Conservation (phyloP, 1,140 invertebrate species). For the Drosophila arawakana region DNA sequence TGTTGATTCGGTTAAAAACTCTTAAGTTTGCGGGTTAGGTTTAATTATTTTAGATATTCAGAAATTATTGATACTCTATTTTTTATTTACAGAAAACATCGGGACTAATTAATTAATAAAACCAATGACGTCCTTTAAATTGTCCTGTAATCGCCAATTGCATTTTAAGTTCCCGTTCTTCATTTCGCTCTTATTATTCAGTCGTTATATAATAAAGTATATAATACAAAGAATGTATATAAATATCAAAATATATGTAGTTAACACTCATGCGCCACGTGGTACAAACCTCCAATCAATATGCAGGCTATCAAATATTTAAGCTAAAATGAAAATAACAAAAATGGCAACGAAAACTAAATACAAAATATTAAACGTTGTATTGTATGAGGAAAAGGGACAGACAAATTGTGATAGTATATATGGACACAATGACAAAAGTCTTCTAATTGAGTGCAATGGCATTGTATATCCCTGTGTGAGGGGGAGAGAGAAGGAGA, state of each 20-base stretch:
- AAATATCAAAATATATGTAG: slow-evolving; percentile 48
- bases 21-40: no score
- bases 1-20: no score
- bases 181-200: no score
- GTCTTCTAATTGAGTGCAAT: slow-evolving; percentile 81
- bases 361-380: slow-evolving; percentile 34
- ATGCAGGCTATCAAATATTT: slow-evolving; percentile 80
- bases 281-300: slow-evolving; percentile 79
- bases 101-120: no score
- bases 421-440: slow-evolving; percentile 62
- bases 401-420: slow-evolving; percentile 24
- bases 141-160: no score
- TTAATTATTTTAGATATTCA: no score
- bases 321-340: slow-evolving; percentile 81
- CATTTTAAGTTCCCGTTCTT: no score
- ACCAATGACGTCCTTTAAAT: no score
- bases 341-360: slow-evolving; percentile 77
- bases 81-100: no score
- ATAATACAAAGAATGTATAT: neutral
- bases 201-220: no score
- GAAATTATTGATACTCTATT: no score
- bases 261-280: slow-evolving; percentile 81
- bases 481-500: neutral
- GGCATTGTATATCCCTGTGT: slow-evolving; percentile 25
- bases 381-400: slow-evolving; percentile 16